Evolutionary conservation across 2,113 vertebrate species (phyloP).

Genomic region (Archocentrus centrarchus): DNA sequence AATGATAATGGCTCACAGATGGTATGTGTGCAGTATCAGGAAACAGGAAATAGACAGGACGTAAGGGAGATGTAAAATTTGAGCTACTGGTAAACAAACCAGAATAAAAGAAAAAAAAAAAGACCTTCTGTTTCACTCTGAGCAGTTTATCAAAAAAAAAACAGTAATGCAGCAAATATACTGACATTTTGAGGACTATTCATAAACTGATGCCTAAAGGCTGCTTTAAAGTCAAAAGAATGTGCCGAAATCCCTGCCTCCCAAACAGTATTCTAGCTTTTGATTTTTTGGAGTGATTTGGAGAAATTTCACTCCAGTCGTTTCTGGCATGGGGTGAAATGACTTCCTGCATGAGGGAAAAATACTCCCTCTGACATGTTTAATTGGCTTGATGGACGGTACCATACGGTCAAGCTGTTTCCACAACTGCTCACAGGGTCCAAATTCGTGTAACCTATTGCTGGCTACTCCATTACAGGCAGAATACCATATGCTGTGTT

Average conservation of each 20-base stretch:
- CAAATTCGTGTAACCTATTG: too few species aligned
- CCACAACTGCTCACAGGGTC: background rate
- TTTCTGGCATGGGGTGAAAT: background rate
- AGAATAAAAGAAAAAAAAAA: background rate
- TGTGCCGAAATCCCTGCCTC: background rate
- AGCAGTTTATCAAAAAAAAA: background rate
- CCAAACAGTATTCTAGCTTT: background rate
- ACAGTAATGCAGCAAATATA: background rate
- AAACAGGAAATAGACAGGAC: slow-evolving; percentile 54
- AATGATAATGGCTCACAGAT: slow-evolving; percentile 42
- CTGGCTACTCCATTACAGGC: background rate
- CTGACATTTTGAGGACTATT: background rate
- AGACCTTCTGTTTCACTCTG: background rate
- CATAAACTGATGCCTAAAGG: slow-evolving; percentile 1
- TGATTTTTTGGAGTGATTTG: background rate
- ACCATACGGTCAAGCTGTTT: background rate
- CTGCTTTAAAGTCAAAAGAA: slow-evolving; percentile 10
- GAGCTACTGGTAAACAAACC: slow-evolving; percentile 35
- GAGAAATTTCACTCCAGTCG: background rate
- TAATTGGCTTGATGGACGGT: background rate
- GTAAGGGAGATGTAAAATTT: slow-evolving; percentile 18
- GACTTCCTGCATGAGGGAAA: background rate
- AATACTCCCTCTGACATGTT: background rate
- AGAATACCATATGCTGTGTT: background rate
- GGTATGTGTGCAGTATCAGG: background rate